Conservation (phyloP, 2,113 vertebrate genomes). For the Crotalus tigris region DNA sequence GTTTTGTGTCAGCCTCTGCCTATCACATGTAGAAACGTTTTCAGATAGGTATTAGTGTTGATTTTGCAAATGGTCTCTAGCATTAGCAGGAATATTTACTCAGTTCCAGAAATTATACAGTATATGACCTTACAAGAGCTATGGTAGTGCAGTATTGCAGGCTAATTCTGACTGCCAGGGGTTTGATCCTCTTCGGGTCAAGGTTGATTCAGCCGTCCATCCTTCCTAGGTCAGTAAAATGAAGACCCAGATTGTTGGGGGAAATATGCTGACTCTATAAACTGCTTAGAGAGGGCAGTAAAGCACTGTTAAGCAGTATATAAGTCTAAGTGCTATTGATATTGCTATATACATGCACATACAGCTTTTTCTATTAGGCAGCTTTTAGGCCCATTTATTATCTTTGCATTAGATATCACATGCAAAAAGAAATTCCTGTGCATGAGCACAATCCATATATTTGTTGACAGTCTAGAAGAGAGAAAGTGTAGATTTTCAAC, state of each 20-base stretch:
- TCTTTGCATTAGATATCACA: neutral
- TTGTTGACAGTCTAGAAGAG: neutral
- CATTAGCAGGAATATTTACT: neutral
- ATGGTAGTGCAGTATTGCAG: neutral
- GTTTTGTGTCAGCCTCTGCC: neutral
- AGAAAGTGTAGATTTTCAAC: too few relatives aligned
- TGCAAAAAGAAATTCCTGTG: neutral
- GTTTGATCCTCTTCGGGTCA: neutral
- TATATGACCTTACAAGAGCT: neutral
- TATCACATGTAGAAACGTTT: neutral
- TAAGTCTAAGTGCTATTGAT: neutral
- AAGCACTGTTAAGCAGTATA: neutral
- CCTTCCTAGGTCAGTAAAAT: neutral
- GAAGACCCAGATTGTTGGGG: neutral
- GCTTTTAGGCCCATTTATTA: neutral
- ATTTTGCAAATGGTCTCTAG: neutral
- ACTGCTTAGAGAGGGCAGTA: neutral
- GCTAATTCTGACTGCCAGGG: neutral
- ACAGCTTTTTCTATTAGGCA: neutral
- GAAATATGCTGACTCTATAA: neutral
- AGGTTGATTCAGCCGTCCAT: neutral
- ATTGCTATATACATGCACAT: neutral
- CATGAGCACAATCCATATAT: neutral
- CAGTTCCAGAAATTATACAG: neutral
- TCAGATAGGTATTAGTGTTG: neutral